Percentiles rank a stretch among this genome's conserved stretches.
phyloP scores from a whole-genome alignment of 1,140 invertebrate species.

The Neodiprion fabricii region DNA sequence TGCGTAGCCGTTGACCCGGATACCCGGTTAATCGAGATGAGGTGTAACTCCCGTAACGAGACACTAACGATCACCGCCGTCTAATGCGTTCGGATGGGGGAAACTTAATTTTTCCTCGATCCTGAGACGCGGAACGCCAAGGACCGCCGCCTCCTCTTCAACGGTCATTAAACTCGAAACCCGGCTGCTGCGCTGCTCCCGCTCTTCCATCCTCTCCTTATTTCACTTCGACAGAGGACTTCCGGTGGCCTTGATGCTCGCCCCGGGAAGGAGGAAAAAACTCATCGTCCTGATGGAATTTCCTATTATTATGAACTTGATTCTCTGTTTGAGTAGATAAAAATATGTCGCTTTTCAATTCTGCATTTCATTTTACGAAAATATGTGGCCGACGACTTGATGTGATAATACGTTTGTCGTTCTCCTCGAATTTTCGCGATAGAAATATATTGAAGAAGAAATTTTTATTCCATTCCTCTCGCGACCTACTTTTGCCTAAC shows the following conservation, averaged over 20 bases:
- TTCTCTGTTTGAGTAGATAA: too few relatives aligned
- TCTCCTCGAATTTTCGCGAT: neutral
- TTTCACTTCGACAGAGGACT: neutral
- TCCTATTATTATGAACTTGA: too few relatives aligned
- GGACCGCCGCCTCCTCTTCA: neutral
- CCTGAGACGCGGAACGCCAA: neutral
- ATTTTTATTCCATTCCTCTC: neutral
- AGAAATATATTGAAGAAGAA: neutral
- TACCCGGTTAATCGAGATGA: slow-evolving; percentile 2
- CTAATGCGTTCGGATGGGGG: neutral
- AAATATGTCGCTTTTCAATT: neutral
- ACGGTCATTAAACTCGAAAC: neutral
- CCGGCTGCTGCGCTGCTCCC: too few relatives aligned
- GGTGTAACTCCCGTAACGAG: neutral
- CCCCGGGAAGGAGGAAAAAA: too few relatives aligned
- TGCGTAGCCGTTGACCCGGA: neutral
- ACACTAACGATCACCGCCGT: neutral
- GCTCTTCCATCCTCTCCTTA: neutral
- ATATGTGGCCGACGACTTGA: neutral
- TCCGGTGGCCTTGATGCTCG: too few relatives aligned
- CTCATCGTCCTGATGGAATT: too few relatives aligned
- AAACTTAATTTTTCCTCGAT: neutral
- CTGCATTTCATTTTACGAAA: neutral
- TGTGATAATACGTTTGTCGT: neutral
- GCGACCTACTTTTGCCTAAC: too few relatives aligned